Conservation (phyloP, 1,140 invertebrate species). For the Papilio polyxenes region DNA sequence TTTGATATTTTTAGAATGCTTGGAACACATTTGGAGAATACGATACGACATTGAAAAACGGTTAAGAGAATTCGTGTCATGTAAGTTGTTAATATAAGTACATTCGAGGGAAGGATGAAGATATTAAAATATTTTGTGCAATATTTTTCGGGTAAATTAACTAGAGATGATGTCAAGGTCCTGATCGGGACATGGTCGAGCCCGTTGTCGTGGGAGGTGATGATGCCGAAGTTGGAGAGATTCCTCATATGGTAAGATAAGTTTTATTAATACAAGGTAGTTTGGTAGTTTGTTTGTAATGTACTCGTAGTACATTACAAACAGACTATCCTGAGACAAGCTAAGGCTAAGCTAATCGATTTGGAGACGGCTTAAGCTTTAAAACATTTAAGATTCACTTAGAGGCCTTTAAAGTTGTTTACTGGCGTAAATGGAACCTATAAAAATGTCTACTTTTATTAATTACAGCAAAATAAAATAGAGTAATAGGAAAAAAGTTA, state of each 20-base stretch:
- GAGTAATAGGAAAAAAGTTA: too few species aligned
- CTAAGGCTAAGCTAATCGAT: background rate
- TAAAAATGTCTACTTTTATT: too few species aligned
- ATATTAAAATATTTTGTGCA: background rate
- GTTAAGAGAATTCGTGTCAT: background rate
- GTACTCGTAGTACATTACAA: too few species aligned
- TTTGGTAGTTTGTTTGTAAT: too few species aligned
- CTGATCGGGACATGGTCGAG: background rate
- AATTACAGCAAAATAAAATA: too few species aligned
- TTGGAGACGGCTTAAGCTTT: too few species aligned
- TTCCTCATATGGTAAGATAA: slow-evolving; percentile 19
- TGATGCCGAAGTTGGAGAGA: slow-evolving; percentile 8
- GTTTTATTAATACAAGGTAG: background rate
- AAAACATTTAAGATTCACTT: too few species aligned
- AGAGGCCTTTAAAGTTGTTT: too few species aligned
- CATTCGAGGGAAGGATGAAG: background rate
- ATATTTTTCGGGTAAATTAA: background rate
- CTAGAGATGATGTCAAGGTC: background rate
- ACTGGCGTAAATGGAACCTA: too few species aligned
- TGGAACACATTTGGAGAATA: slow-evolving; percentile 24
- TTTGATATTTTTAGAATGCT: background rate
- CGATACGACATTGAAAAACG: background rate
- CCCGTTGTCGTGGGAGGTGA: slow-evolving; percentile 15
- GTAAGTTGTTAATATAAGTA: background rate
- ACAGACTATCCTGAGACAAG: background rate